phyloP scores from a whole-genome alignment of 2,888 invertebrate species.

The Quadroppia sp. region DNA sequence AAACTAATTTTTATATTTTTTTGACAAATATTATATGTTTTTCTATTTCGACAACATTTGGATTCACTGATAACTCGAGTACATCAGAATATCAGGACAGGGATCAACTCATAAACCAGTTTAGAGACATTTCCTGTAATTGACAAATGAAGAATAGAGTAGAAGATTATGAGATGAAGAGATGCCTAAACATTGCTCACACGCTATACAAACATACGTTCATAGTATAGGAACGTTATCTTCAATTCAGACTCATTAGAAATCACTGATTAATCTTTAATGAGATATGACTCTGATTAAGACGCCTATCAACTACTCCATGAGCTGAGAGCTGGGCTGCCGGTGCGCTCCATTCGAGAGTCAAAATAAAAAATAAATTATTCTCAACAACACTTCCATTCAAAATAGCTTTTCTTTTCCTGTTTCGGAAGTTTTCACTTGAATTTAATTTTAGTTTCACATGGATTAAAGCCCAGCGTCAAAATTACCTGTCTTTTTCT shows the following conservation, averaged over 20 bases:
- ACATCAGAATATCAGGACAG: constrained; percentile 17
- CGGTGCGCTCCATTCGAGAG: neutral
- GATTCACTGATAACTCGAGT: neutral
- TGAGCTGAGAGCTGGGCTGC: neutral
- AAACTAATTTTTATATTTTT: constrained; percentile 1
- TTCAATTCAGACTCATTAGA: constrained; percentile 23
- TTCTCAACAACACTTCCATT: constrained; percentile 18
- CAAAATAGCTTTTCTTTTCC: constrained; percentile 29
- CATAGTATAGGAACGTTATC: constrained; percentile 6
- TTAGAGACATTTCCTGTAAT: constrained; percentile 37
- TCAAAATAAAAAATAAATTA: constrained; percentile 21
- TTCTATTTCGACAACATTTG: no score
- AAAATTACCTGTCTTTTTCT: neutral
- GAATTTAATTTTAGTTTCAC: constrained; percentile 23
- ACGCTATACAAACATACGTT: constrained; percentile 30
- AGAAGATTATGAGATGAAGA: constrained; percentile 14
- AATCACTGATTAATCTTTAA: constrained; percentile 27
- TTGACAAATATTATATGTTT: no score
- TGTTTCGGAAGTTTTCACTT: constrained; percentile 14
- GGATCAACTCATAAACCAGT: constrained; percentile 8
- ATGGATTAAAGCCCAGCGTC: neutral
- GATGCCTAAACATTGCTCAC: neutral
- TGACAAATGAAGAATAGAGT: constrained; percentile 16
- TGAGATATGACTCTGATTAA: constrained; percentile 29
- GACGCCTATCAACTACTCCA: neutral